These are phyloP conservation scores for Enteromius mattozi DNA, from an alignment of 2,797 vertebrate genomes.

Conservation along the genomic window DNA sequence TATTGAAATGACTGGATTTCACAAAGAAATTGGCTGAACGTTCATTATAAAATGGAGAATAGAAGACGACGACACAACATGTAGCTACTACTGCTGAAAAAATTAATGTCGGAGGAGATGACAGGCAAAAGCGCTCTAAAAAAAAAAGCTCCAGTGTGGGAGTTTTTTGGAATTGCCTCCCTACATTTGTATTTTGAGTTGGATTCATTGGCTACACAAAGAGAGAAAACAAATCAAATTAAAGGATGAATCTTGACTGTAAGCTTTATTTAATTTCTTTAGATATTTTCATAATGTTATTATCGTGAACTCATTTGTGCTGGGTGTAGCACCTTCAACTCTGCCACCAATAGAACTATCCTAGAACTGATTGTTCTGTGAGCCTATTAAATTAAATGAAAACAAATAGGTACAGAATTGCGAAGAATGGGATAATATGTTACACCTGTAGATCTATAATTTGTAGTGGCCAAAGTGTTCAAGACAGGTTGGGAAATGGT, in stretches of 20 bases:
- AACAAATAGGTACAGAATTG: not conserved
- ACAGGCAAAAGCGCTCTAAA: not conserved
- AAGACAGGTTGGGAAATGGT: not conserved
- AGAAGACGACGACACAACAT: not conserved
- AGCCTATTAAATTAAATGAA: not conserved
- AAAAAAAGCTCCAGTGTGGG: not conserved
- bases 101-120: not conserved
- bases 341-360: not conserved
- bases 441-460: not conserved
- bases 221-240: not conserved
- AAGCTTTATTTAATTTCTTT: not conserved
- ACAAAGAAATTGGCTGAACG: not conserved
- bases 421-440: not conserved
- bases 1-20: not conserved
- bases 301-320: not conserved
- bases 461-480: too few relatives aligned
- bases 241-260: not conserved
- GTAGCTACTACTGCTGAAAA: not conserved
- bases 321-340: not conserved
- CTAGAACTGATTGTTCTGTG: not conserved
- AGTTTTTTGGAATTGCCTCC: not conserved
- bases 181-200: not conserved
- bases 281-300: not conserved
- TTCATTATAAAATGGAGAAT: not conserved
- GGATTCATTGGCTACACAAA: not conserved